These are phyloP conservation scores for Nesidiocoris tenuis DNA, from an alignment of 2,888 invertebrate species.

Conservation along the genomic window DNA sequence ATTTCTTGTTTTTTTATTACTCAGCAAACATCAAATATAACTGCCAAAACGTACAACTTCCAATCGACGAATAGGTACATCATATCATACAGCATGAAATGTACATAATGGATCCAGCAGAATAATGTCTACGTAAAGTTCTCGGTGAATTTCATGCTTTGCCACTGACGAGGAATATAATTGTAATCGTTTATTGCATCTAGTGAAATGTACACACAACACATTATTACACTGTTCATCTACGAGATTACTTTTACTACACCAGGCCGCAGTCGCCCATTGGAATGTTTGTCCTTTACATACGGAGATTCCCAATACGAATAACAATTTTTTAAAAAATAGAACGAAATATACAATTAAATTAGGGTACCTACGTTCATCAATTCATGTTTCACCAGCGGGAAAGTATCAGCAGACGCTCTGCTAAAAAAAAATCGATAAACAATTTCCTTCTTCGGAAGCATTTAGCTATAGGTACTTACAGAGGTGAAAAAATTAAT, in stretches of 20 bases:
- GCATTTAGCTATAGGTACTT: too few species aligned
- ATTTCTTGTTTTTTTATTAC: background rate
- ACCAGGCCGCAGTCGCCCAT: conserved; percentile 30
- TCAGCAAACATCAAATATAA: background rate
- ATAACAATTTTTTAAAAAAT: background rate
- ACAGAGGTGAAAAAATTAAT: too few species aligned
- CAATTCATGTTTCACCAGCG: too few species aligned
- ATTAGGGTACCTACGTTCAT: too few species aligned
- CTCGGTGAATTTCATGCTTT: background rate
- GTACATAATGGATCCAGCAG: background rate
- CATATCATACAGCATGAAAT: background rate
- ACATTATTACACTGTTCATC: conserved; percentile 7
- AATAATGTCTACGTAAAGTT: background rate
- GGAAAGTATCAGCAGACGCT: background rate
- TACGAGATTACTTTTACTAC: conserved; percentile 20
- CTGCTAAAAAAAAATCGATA: too few species aligned
- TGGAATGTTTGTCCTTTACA: conserved; percentile 39
- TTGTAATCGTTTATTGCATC: conserved; percentile 9
- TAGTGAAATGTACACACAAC: conserved; percentile 25
- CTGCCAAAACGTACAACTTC: background rate
- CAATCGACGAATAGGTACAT: background rate
- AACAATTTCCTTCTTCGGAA: too few species aligned
- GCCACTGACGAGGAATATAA: background rate
- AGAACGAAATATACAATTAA: background rate
- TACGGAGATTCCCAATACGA: conserved; percentile 14